A percentile compares a stretch with the other conserved stretches of the same genome.
Evolutionary conservation across 2,113 vertebrate genomes (phyloP).

Genomic region (Poeciliopsis turrubarensis): DNA sequence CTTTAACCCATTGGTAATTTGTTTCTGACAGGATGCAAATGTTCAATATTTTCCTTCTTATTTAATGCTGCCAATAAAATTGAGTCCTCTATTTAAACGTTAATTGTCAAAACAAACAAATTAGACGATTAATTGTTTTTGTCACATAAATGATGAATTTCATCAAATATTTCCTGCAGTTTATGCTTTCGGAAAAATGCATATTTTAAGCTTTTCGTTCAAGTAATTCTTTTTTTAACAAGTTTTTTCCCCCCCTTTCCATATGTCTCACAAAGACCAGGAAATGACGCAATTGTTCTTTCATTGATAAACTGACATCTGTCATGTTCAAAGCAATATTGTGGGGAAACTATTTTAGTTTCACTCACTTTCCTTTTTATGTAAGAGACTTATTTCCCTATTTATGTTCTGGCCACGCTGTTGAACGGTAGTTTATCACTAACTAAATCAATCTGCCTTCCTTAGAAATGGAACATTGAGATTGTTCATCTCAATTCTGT

Average conservation of each 20-base stretch:
- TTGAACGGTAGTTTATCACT: too few relatives aligned
- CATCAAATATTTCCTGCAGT: not conserved
- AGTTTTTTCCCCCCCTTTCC: not conserved
- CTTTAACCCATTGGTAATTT: not conserved
- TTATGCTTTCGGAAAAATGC: not conserved
- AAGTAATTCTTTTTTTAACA: too few relatives aligned
- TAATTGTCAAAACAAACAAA: too few relatives aligned
- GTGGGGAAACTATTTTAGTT: not conserved
- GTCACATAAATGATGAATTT: too few relatives aligned
- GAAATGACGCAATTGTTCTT: constrained; percentile 3
- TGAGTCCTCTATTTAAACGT: too few relatives aligned
- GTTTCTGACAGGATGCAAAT: not conserved
- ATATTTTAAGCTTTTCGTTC: not conserved
- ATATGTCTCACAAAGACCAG: constrained; percentile 31
- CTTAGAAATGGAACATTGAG: too few relatives aligned
- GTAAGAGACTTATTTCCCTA: not conserved
- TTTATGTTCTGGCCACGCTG: too few relatives aligned
- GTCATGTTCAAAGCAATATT: not conserved
- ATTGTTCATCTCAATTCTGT: too few relatives aligned
- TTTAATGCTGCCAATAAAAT: not conserved
- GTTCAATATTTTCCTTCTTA: not conserved
- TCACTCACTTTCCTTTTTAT: not conserved
- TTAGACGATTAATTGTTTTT: too few relatives aligned
- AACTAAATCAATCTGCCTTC: too few relatives aligned
- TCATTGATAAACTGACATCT: constrained; percentile 1